Evolutionary conservation across 2,888 invertebrate genomes (phyloP).

Genomic region (Drosophila niveifrons): DNA sequence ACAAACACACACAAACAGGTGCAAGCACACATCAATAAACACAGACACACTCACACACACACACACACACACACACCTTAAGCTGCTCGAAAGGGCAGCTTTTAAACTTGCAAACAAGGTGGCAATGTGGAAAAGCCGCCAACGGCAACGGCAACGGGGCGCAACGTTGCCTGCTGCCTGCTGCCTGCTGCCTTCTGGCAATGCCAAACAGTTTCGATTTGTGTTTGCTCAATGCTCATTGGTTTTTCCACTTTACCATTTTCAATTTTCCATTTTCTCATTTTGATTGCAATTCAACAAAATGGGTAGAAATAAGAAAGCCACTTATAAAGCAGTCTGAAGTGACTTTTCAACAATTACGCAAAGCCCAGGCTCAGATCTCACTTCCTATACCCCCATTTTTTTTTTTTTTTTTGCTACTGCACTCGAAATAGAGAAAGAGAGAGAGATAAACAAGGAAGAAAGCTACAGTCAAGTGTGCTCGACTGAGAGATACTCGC

Average conservation of each 20-base stretch:
- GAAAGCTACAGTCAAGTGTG: too few species aligned
- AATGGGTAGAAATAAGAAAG: slow-evolving; percentile 59
- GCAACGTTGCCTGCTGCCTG: not conserved
- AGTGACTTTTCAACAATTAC: slow-evolving; percentile 51
- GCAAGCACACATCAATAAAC: slow-evolving; percentile 23
- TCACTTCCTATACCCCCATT: not conserved
- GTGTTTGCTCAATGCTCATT: slow-evolving; percentile 63
- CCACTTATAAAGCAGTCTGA: slow-evolving; percentile 55
- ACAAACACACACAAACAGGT: slow-evolving; percentile 31
- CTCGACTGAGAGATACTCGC: too few species aligned
- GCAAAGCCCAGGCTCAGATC: slow-evolving; percentile 4
- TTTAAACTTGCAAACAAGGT: slow-evolving; percentile 73
- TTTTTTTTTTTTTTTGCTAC: not conserved
- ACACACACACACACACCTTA: slow-evolving; percentile 33
- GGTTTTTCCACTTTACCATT: slow-evolving; percentile 55
- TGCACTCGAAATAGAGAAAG: slow-evolving; percentile 1
- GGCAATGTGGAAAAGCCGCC: slow-evolving; percentile 74
- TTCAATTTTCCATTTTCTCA: slow-evolving; percentile 27
- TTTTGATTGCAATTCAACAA: slow-evolving; percentile 51
- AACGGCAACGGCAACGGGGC: slow-evolving; percentile 25
- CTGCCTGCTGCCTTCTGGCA: not conserved
- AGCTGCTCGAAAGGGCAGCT: slow-evolving; percentile 65
- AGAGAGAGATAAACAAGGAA: not conserved
- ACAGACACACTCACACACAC: slow-evolving; percentile 20
- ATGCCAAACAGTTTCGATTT: slow-evolving; percentile 62